Evolutionary conservation across 2,888 invertebrate species (phyloP).

Genomic region (Scaptomyza tumidula): DNA sequence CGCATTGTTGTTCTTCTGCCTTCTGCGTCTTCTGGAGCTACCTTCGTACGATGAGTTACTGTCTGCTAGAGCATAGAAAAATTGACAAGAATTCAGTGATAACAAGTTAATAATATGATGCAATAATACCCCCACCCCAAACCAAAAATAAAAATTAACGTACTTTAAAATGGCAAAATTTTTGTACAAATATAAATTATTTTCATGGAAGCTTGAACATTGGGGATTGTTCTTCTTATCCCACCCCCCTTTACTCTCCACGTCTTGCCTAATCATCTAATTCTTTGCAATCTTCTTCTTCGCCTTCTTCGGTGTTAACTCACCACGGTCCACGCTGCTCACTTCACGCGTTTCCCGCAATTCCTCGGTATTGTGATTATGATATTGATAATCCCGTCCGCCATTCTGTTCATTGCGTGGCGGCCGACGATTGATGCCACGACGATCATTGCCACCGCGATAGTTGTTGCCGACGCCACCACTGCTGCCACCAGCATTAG

Average conservation of each 20-base stretch:
- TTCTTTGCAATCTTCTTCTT: conserved; percentile 16
- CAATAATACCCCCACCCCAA: background rate
- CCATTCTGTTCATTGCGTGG: conserved; percentile 83
- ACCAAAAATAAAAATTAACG: background rate
- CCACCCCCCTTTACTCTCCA: background rate
- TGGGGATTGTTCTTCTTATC: background rate
- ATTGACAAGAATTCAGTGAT: conserved; percentile 19
- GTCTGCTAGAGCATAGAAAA: conserved; percentile 77
- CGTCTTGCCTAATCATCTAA: conserved; percentile 21
- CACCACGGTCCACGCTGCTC: conserved; percentile 84
- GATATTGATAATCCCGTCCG: conserved; percentile 81
- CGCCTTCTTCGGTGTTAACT: conserved; percentile 30
- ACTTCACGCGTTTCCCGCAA: conserved; percentile 83
- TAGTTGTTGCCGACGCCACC: conserved; percentile 59
- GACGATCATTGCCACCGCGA: conserved; percentile 81
- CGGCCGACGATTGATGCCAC: conserved; percentile 80
- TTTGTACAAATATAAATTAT: background rate
- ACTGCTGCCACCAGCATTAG: conserved; percentile 8
- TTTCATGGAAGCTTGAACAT: background rate
- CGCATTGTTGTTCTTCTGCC: conserved; percentile 83
- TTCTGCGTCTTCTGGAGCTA: conserved; percentile 83
- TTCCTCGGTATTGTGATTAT: conserved; percentile 83
- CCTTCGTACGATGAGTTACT: conserved; percentile 85
- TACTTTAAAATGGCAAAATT: conserved; percentile 13
- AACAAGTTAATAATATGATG: conserved; percentile 9